Evolutionary conservation across 2,797 vertebrate species (phyloP).

Genomic region (Trichosurus vulpecula): DNA sequence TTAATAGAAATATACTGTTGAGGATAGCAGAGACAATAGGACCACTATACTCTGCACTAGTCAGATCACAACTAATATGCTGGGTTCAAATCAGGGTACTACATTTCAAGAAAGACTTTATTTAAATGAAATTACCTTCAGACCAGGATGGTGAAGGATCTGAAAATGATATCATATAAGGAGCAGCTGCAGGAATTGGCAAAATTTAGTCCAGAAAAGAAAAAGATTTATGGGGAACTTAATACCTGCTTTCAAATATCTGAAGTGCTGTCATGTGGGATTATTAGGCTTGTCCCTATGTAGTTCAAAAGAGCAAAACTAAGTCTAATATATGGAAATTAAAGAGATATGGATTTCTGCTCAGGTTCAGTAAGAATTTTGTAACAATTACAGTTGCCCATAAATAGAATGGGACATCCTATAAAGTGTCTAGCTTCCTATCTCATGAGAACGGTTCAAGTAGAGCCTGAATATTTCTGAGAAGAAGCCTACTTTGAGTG

Average conservation of each 20-base stretch:
- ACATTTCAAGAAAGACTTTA: background rate
- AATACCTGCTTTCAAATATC: background rate
- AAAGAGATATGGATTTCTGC: background rate
- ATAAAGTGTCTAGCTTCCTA: background rate
- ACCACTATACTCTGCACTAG: background rate
- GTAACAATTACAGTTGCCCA: background rate
- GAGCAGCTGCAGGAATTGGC: background rate
- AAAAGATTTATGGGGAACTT: background rate
- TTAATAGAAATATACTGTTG: slow-evolving; percentile 6
- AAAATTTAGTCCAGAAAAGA: background rate
- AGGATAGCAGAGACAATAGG: background rate
- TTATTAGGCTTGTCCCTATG: background rate
- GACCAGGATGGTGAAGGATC: background rate
- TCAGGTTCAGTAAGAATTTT: background rate
- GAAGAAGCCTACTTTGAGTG: background rate
- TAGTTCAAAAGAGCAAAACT: background rate
- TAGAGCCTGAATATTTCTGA: background rate
- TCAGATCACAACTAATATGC: background rate
- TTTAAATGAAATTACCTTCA: background rate
- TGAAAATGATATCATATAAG: background rate
- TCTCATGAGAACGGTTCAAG: background rate
- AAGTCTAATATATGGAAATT: background rate
- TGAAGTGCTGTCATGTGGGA: background rate
- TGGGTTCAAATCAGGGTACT: background rate
- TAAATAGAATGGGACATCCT: background rate